Percentiles rank a stretch among this genome's conserved stretches.
Evolutionary conservation across 1,140 invertebrate species (phyloP).

Genomic region (Anagrus nilaparvatae): DNA sequence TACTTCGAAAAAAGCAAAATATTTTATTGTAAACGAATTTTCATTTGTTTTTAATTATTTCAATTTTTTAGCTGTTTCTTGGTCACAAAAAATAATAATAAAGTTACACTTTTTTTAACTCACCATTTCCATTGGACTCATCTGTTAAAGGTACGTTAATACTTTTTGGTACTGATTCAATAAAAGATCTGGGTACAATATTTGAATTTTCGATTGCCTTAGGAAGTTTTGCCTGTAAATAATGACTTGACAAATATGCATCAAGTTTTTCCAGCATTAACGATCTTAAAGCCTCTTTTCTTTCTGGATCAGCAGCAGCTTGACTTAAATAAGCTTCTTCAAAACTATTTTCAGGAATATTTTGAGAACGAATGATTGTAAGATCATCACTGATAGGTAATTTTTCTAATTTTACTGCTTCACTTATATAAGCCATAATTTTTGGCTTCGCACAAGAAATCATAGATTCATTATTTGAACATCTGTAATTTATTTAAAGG

Average conservation of each 20-base stretch:
- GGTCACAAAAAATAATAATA: conserved; percentile 4
- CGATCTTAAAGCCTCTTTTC: conserved; percentile 30
- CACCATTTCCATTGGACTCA: conserved; percentile 47
- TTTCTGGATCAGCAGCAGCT: conserved; percentile 23
- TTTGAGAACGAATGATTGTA: conserved; percentile 52
- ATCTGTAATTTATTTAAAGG: conserved; percentile 23
- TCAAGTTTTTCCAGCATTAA: conserved; percentile 42
- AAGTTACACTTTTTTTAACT: conserved; percentile 15
- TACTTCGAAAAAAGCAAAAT: background rate
- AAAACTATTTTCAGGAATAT: conserved; percentile 40
- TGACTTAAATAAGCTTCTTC: conserved; percentile 28
- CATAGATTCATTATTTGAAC: conserved; percentile 32
- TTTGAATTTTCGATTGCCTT: conserved; percentile 34
- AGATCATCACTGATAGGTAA: conserved; percentile 64
- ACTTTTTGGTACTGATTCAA: conserved; percentile 53
- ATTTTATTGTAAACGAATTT: background rate
- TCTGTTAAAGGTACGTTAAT: conserved; percentile 58
- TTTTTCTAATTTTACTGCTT: conserved; percentile 52
- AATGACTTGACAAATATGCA: conserved; percentile 37
- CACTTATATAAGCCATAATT: conserved; percentile 58
- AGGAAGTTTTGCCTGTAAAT: conserved; percentile 38
- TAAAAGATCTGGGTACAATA: conserved; percentile 55
- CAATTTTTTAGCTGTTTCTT: no score
- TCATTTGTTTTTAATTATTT: background rate
- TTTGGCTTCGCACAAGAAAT: conserved; percentile 63